A percentile compares a stretch with the other conserved stretches of the same genome.
phyloP scores from a whole-genome alignment of 2,888 invertebrate genomes.

The Dynastes grantii region DNA sequence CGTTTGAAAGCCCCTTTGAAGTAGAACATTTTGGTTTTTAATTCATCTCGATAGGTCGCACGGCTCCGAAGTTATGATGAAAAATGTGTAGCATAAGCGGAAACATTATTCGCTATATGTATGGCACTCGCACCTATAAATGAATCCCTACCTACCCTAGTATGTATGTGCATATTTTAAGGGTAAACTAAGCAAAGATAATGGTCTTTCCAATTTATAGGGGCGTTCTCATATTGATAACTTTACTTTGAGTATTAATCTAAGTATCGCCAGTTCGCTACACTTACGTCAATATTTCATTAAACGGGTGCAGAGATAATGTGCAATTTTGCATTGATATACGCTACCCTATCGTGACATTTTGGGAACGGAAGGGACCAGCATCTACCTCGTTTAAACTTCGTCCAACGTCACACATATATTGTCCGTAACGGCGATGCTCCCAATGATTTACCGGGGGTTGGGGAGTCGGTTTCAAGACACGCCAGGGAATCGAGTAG shows the following conservation, averaged over 20 bases:
- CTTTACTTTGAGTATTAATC: background rate
- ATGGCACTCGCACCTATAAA: too few species aligned
- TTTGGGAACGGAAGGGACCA: background rate
- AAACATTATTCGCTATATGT: too few species aligned
- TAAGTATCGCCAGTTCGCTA: background rate
- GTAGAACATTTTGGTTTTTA: too few species aligned
- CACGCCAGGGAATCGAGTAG: slow-evolving; percentile 32
- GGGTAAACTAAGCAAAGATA: background rate
- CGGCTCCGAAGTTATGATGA: too few species aligned
- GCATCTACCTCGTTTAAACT: slow-evolving; percentile 1
- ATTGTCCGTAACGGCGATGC: background rate
- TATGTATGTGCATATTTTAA: too few species aligned
- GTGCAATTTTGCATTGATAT: slow-evolving; percentile 20
- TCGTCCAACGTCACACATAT: background rate
- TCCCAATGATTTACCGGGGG: slow-evolving; percentile 20
- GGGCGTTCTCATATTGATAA: background rate
- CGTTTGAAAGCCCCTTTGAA: too few species aligned
- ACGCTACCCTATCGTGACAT: slow-evolving; percentile 13
- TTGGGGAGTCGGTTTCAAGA: slow-evolving; percentile 27
- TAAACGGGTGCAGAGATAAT: slow-evolving; percentile 12
- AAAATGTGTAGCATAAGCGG: too few species aligned
- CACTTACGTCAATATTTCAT: slow-evolving; percentile 4
- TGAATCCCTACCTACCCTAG: too few species aligned
- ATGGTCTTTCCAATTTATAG: background rate
- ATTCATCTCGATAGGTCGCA: too few species aligned